These are phyloP conservation scores for Valencia hispanica DNA, from an alignment of 2,797 vertebrate genomes.

Conservation along the genomic window DNA sequence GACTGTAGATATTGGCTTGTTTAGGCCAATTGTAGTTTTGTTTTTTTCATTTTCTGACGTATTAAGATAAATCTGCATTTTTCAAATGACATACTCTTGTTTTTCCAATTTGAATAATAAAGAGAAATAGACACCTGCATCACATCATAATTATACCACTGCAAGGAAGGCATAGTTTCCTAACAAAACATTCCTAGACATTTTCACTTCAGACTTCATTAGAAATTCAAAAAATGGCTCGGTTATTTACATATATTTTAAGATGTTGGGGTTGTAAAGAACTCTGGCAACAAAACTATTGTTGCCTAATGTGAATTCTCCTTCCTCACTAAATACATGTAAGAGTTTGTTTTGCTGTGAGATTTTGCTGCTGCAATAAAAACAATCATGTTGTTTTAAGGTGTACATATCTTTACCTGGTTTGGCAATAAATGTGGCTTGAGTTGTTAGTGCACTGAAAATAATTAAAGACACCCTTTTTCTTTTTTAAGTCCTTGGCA, in stretches of 20 bases:
- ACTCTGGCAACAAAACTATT: not conserved
- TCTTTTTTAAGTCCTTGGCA: slow-evolving; percentile 74
- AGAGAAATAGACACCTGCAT: not conserved
- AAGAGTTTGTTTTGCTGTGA: not conserved
- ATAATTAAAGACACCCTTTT: not conserved
- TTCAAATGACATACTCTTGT: not conserved
- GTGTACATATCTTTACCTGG: not conserved
- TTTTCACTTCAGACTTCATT: not conserved
- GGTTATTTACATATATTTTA: not conserved
- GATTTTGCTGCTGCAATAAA: not conserved
- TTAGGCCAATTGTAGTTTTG: not conserved
- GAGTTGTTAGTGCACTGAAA: not conserved
- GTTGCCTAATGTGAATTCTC: not conserved
- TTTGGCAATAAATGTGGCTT: not conserved
- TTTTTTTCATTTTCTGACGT: not conserved
- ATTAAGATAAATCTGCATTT: not conserved
- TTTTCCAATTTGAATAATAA: not conserved
- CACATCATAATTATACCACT: not conserved
- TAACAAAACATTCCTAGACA: not conserved
- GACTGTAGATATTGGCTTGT: not conserved
- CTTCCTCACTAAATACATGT: not conserved
- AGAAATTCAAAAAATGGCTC: not conserved
- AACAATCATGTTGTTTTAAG: not conserved
- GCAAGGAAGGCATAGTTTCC: not conserved
- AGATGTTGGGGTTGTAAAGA: not conserved